These are phyloP conservation scores for Caranx ignobilis DNA, from an alignment of 2,113 vertebrate genomes.

Conservation along the genomic window DNA sequence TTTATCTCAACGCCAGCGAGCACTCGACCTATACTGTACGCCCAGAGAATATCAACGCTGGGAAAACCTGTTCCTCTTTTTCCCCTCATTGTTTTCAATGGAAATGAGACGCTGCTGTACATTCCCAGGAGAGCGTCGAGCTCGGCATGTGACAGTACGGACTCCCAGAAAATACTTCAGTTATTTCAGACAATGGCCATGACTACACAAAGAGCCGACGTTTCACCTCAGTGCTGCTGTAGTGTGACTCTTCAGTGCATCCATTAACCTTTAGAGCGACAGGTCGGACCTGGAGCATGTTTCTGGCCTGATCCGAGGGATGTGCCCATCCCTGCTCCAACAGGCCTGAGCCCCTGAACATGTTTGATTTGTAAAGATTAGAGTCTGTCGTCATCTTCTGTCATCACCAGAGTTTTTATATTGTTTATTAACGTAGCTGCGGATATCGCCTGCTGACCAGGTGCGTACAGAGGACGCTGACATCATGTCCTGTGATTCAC, in stretches of 20 bases:
- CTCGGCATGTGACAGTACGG: constrained; percentile 22
- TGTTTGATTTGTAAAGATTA: constrained; percentile 51
- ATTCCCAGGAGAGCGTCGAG: constrained; percentile 23
- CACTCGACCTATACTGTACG: constrained; percentile 2
- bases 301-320: constrained; percentile 36
- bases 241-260: constrained; percentile 18
- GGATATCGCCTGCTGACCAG: not conserved
- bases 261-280: constrained; percentile 53
- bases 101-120: constrained; percentile 28
- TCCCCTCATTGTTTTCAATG: constrained; percentile 31
- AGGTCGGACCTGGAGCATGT: constrained; percentile 37
- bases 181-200: constrained; percentile 29
- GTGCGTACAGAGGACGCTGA: not conserved
- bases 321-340: constrained; percentile 19
- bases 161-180: constrained; percentile 25
- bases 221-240: constrained; percentile 12
- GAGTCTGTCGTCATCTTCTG: constrained; percentile 13
- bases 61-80: constrained; percentile 4
- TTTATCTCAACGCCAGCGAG: constrained; percentile 17
- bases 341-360: constrained; percentile 22
- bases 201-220: not conserved
- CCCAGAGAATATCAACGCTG: constrained; percentile 19
- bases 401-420: not conserved
- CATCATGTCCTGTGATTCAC: not conserved
- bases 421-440: constrained; percentile 21